These are phyloP conservation scores for Karalla daura DNA, from an alignment of 2,797 vertebrate genomes.

Conservation along the genomic window DNA sequence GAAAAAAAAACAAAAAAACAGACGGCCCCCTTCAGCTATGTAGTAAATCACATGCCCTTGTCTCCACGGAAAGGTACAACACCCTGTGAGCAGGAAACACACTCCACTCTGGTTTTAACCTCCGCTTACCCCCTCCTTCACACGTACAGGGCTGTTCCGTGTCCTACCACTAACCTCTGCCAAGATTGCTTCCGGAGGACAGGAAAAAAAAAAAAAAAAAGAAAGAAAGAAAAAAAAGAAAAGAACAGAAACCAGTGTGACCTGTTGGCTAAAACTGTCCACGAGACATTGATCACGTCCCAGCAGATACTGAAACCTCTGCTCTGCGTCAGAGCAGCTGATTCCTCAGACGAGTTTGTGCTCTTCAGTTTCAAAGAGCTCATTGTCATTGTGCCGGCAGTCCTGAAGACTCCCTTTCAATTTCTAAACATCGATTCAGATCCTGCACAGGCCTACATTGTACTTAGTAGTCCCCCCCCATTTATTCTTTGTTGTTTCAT, in stretches of 20 bases:
- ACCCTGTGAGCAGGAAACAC: slow-evolving; percentile 60
- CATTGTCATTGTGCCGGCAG: slow-evolving; percentile 45
- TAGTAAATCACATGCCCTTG: slow-evolving; percentile 80
- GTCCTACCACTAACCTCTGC: slow-evolving; percentile 77
- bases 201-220: slow-evolving; percentile 28
- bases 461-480: slow-evolving; percentile 11
- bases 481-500: slow-evolving; percentile 8
- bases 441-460: slow-evolving; percentile 28
- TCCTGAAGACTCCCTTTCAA: slow-evolving; percentile 26
- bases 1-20: slow-evolving; percentile 65
- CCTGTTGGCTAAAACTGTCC: slow-evolving; percentile 61
- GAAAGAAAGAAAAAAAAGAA: slow-evolving; percentile 27
- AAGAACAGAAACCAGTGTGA: slow-evolving; percentile 38
- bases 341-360: slow-evolving; percentile 59
- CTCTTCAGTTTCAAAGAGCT: slow-evolving; percentile 60
- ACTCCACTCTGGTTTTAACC: slow-evolving; percentile 63
- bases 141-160: slow-evolving; percentile 38
- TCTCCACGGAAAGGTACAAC: slow-evolving; percentile 64
- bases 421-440: slow-evolving; percentile 35
- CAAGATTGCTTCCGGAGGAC: slow-evolving; percentile 39
- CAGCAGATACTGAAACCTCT: slow-evolving; percentile 27
- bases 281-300: slow-evolving; percentile 64
- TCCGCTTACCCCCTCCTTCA: slow-evolving; percentile 64
- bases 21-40: slow-evolving; percentile 73
- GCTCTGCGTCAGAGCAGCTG: slow-evolving; percentile 43